phyloP scores from a whole-genome alignment of 2,797 vertebrate genomes.

The Ambastaia sidthimunki region DNA sequence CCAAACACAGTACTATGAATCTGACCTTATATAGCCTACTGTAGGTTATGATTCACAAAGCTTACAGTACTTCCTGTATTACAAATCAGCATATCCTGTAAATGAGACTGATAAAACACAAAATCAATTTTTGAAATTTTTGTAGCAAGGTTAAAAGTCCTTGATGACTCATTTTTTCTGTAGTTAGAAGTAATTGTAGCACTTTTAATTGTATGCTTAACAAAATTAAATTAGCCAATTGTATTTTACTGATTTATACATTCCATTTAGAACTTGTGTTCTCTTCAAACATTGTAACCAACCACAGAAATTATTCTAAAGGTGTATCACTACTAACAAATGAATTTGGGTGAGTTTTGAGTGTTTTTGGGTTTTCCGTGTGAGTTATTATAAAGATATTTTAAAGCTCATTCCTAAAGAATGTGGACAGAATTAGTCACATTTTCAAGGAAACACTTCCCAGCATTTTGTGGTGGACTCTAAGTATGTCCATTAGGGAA shows the following conservation, averaged over 20 bases:
- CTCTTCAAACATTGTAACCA: too few species aligned
- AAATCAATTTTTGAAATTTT: neutral
- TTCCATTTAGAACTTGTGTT: too few species aligned
- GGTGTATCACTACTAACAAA: too few species aligned
- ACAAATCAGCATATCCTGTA: neutral
- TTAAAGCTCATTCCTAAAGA: constrained; percentile 14
- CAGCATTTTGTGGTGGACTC: constrained; percentile 14
- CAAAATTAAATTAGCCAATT: neutral
- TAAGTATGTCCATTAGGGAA: constrained; percentile 13
- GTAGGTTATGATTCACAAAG: neutral
- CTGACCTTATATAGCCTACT: constrained; percentile 3
- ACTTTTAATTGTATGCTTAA: neutral
- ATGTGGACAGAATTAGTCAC: constrained; percentile 26
- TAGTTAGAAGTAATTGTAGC: neutral
- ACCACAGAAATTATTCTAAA: too few species aligned
- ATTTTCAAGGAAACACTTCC: constrained; percentile 21
- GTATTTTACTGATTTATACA: too few species aligned
- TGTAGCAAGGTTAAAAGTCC: neutral
- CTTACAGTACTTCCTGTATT: neutral
- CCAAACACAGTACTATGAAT: neutral
- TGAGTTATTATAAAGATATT: constrained; percentile 29
- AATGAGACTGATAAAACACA: neutral
- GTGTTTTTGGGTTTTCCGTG: neutral
- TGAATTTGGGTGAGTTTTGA: too few species aligned
- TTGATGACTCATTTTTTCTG: neutral